Evolutionary conservation across 2,888 invertebrate species (phyloP), one percentile per base, ranked within the genome.

Genomic region (Spisula subtruncata): DNA sequence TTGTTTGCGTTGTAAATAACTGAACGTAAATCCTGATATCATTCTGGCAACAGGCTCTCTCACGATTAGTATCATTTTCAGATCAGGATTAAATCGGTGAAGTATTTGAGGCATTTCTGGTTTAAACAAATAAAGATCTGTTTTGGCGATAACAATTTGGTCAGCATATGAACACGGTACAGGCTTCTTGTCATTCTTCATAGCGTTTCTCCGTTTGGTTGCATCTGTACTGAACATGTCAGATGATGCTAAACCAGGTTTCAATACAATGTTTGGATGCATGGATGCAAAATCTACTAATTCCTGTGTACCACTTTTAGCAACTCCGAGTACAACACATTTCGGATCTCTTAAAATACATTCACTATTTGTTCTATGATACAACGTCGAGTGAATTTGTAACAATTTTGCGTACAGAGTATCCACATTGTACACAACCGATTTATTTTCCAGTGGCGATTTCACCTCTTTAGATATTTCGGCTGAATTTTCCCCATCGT

Each of bases 201-300:
- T 75, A 29, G 14, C 16, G 5, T 75, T 0, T 12, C n/a, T 56
- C 56, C 56, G 18, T 56, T 18, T 56, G 6, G 56, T n/a, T 56
- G 16, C 20, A 20, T 56, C 56, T 6, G 6, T 14, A 56, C n/a
- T 18, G 20, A 56, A 56, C 56, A 56, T 56, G 16, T 56, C 56
- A 0, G 56, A 20, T 6, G 56, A 6, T n/a, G 56, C 16, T n/a
- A 56, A 56, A 20, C 20, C 86, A 41, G 84, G 60, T 14, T 83
- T 48, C 6, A 86, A 66, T 1, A 86, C 81, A 46, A 90, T 85
- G 29, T 86, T 84, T n/a, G 90, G 90, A 48, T 90, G 90, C 79
- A 85, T 41, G 0, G 29, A 51, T 32, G 87, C n/a, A 79, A 90
- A 87, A 25, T 87, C 85, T 14, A 85, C 87, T 16, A 90, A 60